Evolutionary conservation across 2,797 vertebrate species (phyloP), one percentile per base, ranked within the genome.

Genomic region (Cygnus olor): DNA sequence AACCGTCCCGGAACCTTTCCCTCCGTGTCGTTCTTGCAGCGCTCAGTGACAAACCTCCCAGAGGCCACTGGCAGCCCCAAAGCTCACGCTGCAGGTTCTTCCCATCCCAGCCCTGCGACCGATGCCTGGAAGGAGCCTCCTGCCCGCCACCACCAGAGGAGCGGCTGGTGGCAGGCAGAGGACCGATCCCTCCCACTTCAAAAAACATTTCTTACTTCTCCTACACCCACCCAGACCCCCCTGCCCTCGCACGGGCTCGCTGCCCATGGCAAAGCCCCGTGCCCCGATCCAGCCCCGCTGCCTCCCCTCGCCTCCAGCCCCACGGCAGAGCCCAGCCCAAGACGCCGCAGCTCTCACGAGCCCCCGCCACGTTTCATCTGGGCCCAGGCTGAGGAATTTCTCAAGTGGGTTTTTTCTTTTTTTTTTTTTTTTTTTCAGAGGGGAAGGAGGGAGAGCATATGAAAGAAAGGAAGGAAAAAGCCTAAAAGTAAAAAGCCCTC

Each of bases 401-500:
- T 96, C 97, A 94, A 85, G 90, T 94, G 34, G 21, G 54, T 25
- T 49, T 49, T 49, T 49, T 49, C 12, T 49, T 49, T n/a, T 47
- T 22, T 7, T 94, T 68, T 63, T 36, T 89, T 93, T 42, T 14
- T 7, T 36, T 34, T 40, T 22, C 3, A 53, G 72, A 93, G 49
- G 76, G 38, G 36, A 91, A 95, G 80, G 72, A 92, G 89, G 47
- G 91, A 92, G 53, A 94, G 38, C 24, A 16, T 80, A 89, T 74
- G 95, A 91, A 91, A 82, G 90, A 95, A 94, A 94, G 92, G 88
- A 93, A 96, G 80, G 77, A 94, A 93, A 95, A 95, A 93, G 72
- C 96, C 95, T 92, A 97, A 97, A 96, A 97, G 92, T 95, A 96
- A 97, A 96, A 95, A 93, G 91, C 85, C 97, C 96, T 93, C 85